Base-by-base conservation (phyloP, 2,113 vertebrate species). In the Petrocephalus zakoni region DNA sequence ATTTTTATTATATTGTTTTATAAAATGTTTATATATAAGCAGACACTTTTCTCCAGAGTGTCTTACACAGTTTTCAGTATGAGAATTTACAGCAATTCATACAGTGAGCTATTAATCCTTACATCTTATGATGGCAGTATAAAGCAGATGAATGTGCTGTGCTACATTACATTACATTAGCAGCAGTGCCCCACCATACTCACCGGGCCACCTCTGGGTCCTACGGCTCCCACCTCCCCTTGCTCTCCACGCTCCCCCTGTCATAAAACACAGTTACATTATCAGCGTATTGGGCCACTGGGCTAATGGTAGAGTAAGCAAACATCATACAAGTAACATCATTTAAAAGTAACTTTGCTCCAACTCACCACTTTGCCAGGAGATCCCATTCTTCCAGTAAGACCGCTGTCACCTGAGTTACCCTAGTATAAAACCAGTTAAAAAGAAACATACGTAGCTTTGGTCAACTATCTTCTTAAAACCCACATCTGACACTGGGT, bases 211-310 rank as follows among this genome's bases (percentile, higher is more conserved):
- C 98, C 98, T 6, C 91, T 94, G 19, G 98, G 97, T 93, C 98
- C 98, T 47, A 93, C 88, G 64, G 97, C 94, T 91, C 98, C 98
- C 51, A 95, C 68, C 93, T 96, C 97, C 86, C 98, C 98, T 78
- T 96, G 96, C 10, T 96, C 96, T 52, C 98, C 98, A 5, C 94
- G 97, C 61, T 96, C 96, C 75, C 98, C 98, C 98, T 99, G 90
- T 56, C 92, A 92, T 21, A 90, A 85, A 88, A 81, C 4, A 91
- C 3, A 90, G 25, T 29, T 22, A 52, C 21, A 89, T 19, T 68
- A 13, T 87, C 1, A 25, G 15, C 9, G 78, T 22, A 47, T 56
- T 5, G 25, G 61, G 2, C 37, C 81, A 64, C 15, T 56, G 3
- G 37, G 51, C 21, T 22, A 25, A 49, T 84, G 1, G 49, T 52